Conservation (phyloP, 1,140 invertebrate genomes). For the Macrobrachium nipponense region DNA sequence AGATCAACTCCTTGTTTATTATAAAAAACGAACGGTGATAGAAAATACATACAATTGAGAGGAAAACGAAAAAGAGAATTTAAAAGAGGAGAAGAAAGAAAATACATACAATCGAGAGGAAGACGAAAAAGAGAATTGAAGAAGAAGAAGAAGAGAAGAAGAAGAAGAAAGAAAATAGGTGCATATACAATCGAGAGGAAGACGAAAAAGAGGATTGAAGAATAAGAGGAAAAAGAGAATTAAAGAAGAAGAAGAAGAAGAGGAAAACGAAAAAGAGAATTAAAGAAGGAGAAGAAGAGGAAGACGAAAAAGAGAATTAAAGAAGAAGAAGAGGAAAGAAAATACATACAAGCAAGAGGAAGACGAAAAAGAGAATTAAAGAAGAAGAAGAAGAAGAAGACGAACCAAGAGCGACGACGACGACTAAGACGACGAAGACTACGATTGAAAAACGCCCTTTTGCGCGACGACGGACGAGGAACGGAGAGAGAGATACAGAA, state of each 20-base stretch:
- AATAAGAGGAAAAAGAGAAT: neutral
- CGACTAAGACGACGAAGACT: too few species aligned
- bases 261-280: neutral
- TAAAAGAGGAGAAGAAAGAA: neutral
- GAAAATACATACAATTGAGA: neutral
- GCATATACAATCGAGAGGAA: too few species aligned
- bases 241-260: too few species aligned
- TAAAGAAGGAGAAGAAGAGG: neutral
- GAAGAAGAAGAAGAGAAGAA: neutral
- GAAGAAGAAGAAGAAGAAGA: neutral
- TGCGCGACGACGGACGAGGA: neutral
- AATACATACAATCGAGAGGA: neutral
- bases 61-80: neutral
- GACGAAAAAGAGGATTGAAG: too few species aligned
- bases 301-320: neutral
- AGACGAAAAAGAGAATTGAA: neutral
- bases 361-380: neutral
- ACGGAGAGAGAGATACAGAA: conserved; percentile 27
- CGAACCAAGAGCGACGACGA: neutral
- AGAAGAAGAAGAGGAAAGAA: neutral
- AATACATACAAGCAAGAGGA: too few species aligned
- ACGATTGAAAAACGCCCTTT: too few species aligned
- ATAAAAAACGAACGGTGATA: too few species aligned
- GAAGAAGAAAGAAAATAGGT: too few species aligned
- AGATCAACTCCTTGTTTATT: too few species aligned